Conservation (phyloP, 1,140 invertebrate genomes). For the Subanguina moxae region DNA sequence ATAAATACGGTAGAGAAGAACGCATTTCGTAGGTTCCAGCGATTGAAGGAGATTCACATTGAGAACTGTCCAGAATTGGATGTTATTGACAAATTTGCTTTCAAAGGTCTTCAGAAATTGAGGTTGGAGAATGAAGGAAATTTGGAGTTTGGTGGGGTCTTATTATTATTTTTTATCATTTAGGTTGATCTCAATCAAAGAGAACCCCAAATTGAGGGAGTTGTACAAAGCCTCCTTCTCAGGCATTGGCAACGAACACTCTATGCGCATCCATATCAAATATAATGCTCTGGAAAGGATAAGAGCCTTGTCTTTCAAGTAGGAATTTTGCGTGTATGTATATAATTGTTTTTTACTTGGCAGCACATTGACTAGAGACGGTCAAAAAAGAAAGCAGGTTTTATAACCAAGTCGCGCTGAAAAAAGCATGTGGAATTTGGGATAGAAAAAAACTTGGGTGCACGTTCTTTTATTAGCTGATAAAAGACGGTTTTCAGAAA, state of each 20-base stretch:
- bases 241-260: slow-evolving; percentile 40
- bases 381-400: too few relatives aligned
- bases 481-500: slow-evolving; percentile 29
- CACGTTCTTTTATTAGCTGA: too few relatives aligned
- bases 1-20: slow-evolving; percentile 40
- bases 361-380: background rate
- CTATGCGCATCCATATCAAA: slow-evolving; percentile 36
- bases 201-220: slow-evolving; percentile 37
- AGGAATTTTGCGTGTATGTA: too few relatives aligned
- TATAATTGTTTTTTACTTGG: background rate
- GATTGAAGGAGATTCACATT: slow-evolving; percentile 31
- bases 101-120: slow-evolving; percentile 41
- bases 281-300: slow-evolving; percentile 42
- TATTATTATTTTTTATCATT: background rate
- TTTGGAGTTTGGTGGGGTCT: background rate
- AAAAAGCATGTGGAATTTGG: background rate
- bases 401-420: too few relatives aligned
- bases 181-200: slow-evolving; percentile 28
- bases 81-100: slow-evolving; percentile 44
- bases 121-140: slow-evolving; percentile 8
- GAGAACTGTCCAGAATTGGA: slow-evolving; percentile 37
- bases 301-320: slow-evolving; percentile 41
- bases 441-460: background rate
- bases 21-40: slow-evolving; percentile 38
- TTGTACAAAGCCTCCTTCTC: slow-evolving; percentile 41